Percentiles rank a stretch among this genome's conserved stretches.
Conservation (phyloP, 1,140 invertebrate genomes). For the Venustaconcha ellipsiformis region DNA sequence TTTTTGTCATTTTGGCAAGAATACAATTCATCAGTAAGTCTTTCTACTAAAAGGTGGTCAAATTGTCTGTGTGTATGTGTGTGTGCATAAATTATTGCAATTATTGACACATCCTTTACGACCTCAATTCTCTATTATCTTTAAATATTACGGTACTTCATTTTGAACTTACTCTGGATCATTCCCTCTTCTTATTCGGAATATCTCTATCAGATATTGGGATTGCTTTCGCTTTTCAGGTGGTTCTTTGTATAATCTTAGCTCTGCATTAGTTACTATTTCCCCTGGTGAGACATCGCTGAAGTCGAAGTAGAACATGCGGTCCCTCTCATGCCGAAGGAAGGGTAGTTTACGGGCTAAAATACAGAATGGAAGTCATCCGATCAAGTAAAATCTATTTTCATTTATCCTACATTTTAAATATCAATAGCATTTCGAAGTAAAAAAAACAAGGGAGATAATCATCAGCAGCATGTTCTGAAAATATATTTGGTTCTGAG, state of each 20-base stretch:
- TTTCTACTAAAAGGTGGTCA: too few relatives aligned
- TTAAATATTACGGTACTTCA: background rate
- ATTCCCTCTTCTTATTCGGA: slow-evolving; percentile 48
- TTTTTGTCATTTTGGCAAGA: too few relatives aligned
- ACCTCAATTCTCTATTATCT: background rate
- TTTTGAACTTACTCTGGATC: slow-evolving; percentile 54
- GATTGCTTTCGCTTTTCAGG: slow-evolving; percentile 10
- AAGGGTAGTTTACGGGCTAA: slow-evolving; percentile 58
- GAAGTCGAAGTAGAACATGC: slow-evolving; percentile 92
- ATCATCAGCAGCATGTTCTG: too few relatives aligned
- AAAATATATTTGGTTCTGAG: too few relatives aligned
- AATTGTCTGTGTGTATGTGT: too few relatives aligned
- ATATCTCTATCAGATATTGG: slow-evolving; percentile 31
- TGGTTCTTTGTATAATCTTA: slow-evolving; percentile 81
- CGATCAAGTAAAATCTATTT: too few relatives aligned
- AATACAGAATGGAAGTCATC: background rate
- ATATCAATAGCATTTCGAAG: too few relatives aligned
- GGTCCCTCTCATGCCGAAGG: slow-evolving; percentile 82
- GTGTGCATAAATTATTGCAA: too few relatives aligned
- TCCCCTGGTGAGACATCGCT: slow-evolving; percentile 83
- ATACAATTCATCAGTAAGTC: too few relatives aligned
- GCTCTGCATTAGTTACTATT: slow-evolving; percentile 84
- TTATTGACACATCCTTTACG: too few relatives aligned
- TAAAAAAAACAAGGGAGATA: too few relatives aligned
- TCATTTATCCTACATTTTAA: too few relatives aligned